phyloP scores from a whole-genome alignment of 2,888 invertebrate species.

The Willowsia nigromaculata region DNA sequence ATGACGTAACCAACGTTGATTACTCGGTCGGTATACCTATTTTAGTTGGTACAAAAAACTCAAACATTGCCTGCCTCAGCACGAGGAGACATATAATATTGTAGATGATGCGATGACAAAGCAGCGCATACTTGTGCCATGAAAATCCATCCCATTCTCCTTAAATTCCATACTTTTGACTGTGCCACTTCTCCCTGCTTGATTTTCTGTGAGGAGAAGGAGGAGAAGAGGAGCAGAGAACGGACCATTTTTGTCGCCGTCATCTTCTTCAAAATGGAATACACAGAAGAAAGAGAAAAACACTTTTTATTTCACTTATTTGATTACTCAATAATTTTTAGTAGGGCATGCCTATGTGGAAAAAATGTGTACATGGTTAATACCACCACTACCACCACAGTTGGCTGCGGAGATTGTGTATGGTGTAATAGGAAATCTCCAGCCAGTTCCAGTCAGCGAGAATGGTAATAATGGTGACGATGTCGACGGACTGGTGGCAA shows the following conservation, averaged over 20 bases:
- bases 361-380: conserved; percentile 43
- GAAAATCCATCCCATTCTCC: conserved; percentile 2
- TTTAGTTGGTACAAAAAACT: neutral
- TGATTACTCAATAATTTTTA: conserved; percentile 49
- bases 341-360: conserved; percentile 16
- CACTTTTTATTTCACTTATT: neutral
- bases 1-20: conserved; percentile 65
- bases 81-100: neutral
- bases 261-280: conserved; percentile 37
- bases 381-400: neutral
- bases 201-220: neutral
- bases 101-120: neutral
- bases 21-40: neutral
- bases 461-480: neutral
- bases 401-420: neutral
- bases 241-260: conserved; percentile 49
- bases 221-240: conserved; percentile 35
- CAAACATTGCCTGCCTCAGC: neutral
- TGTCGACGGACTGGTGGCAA: neutral
- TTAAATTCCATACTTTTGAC: conserved; percentile 16
- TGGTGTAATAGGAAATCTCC: conserved; percentile 51
- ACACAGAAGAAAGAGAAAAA: conserved; percentile 49
- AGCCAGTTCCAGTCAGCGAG: conserved; percentile 27
- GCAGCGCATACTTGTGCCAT: conserved; percentile 23
- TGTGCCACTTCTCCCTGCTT: neutral